A percentile compares a stretch with the other conserved stretches of the same genome.
phyloP scores from a whole-genome alignment of 2,113 vertebrate genomes.

The Perognathus longimembris region DNA sequence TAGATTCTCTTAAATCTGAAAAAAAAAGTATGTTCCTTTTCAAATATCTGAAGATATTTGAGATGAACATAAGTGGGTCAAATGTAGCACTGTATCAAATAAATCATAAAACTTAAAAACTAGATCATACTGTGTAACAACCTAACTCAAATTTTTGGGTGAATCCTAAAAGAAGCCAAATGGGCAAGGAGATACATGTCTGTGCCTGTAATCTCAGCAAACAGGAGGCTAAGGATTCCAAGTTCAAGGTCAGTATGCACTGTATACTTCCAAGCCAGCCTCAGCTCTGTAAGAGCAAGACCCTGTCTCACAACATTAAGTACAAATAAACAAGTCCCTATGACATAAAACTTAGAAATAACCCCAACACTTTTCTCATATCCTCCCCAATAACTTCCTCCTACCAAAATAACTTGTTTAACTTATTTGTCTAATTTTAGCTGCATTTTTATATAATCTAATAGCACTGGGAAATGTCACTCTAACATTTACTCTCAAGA shows the following conservation, averaged over 20 bases:
- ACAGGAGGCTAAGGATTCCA: neutral
- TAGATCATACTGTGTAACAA: neutral
- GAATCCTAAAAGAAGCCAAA: neutral
- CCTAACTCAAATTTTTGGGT: neutral
- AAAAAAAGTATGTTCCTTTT: neutral
- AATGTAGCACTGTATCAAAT: constrained; percentile 12
- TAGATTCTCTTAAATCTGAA: neutral
- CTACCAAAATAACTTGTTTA: constrained; percentile 21
- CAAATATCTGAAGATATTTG: neutral
- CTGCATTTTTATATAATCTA: constrained; percentile 41
- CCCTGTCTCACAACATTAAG: neutral
- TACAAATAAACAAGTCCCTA: neutral
- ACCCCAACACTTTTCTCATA: neutral
- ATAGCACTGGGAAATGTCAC: neutral
- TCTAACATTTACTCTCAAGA: constrained; percentile 28
- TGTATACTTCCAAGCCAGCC: neutral
- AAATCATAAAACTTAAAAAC: neutral
- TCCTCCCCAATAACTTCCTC: neutral
- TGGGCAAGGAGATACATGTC: too few relatives aligned
- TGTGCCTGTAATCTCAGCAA: neutral
- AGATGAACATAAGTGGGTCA: neutral
- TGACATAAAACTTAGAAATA: constrained; percentile 19
- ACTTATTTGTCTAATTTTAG: neutral
- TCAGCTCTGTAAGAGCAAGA: neutral
- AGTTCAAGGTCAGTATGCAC: neutral